These are phyloP conservation scores for Anguilla megastoma DNA, from an alignment of 2,797 vertebrate species.

Conservation along the genomic window DNA sequence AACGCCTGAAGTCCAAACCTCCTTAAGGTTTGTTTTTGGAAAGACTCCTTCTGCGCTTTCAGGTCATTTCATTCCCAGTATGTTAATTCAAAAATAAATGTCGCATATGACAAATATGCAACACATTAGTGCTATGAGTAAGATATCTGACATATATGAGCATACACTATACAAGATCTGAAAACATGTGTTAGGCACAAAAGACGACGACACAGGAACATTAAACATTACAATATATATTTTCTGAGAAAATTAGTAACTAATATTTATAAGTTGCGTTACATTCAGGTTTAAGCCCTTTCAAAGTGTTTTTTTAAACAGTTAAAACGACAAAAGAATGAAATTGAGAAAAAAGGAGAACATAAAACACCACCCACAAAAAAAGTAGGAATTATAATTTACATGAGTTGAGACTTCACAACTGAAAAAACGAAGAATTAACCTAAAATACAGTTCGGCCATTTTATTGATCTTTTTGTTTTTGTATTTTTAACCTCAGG, in stretches of 20 bases:
- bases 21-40: too few species aligned
- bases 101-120: too few species aligned
- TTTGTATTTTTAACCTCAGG: slow-evolving; percentile 31
- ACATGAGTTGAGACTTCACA: slow-evolving; percentile 36
- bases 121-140: too few species aligned
- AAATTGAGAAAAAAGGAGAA: slow-evolving; percentile 25
- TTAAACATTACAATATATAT: slow-evolving; percentile 60
- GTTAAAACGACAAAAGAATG: slow-evolving; percentile 44
- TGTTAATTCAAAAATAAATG: too few species aligned
- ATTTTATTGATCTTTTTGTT: slow-evolving; percentile 4
- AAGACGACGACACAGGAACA: slow-evolving; percentile 42
- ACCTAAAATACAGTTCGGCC: neutral
- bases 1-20: too few species aligned
- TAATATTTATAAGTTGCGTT: slow-evolving; percentile 60
- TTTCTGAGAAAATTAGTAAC: slow-evolving; percentile 62
- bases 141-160: neutral
- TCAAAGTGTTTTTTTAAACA: slow-evolving; percentile 45
- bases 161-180: neutral
- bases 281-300: slow-evolving; percentile 73
- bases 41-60: too few species aligned
- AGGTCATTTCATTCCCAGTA: too few species aligned
- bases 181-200: slow-evolving; percentile 16
- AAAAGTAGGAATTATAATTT: slow-evolving; percentile 39
- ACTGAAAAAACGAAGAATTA: slow-evolving; percentile 32
- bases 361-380: slow-evolving; percentile 23